Evolutionary conservation across 2,797 vertebrate species (phyloP).

Genomic region (Sebastes taczanowskii): DNA sequence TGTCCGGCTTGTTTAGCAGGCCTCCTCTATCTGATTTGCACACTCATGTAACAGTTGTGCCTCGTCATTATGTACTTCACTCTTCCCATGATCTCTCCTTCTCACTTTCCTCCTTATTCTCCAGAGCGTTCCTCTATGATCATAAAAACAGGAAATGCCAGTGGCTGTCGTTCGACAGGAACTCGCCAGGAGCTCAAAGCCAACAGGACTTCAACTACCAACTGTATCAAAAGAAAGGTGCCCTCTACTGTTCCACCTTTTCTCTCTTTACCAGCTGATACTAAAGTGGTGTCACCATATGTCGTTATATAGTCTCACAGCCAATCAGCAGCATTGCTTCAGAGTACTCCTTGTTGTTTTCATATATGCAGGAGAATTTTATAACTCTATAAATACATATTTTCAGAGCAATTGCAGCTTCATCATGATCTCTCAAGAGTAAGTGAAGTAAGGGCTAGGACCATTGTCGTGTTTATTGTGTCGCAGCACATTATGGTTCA

Average conservation of each 20-base stretch:
- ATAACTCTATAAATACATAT: not conserved
- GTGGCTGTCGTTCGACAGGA: conserved; percentile 94
- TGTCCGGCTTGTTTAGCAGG: not conserved
- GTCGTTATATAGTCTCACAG: not conserved
- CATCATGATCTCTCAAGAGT: conserved; percentile 11
- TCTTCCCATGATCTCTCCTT: conserved; percentile 51
- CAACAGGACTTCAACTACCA: conserved; percentile 90
- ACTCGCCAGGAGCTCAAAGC: conserved; percentile 87
- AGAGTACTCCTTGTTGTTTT: not conserved
- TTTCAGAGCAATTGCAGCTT: not conserved
- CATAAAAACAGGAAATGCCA: conserved; percentile 94
- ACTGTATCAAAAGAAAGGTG: conserved; percentile 98
- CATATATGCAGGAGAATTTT: not conserved
- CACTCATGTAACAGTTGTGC: not conserved
- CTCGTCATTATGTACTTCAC: not conserved
- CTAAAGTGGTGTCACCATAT: not conserved
- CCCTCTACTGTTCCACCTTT: not conserved
- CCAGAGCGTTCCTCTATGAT: conserved; percentile 97
- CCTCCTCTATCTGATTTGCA: not conserved
- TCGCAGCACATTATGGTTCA: conserved; percentile 69
- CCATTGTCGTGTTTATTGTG: conserved; percentile 62
- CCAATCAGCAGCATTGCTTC: not conserved
- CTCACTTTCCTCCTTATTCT: conserved; percentile 48
- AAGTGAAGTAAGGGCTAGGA: conserved; percentile 43
- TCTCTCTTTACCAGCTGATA: not conserved